A percentile compares a stretch with the other conserved stretches of the same genome.
Evolutionary conservation across 2,888 invertebrate genomes (phyloP).

Genomic region (Rosalia funebris): DNA sequence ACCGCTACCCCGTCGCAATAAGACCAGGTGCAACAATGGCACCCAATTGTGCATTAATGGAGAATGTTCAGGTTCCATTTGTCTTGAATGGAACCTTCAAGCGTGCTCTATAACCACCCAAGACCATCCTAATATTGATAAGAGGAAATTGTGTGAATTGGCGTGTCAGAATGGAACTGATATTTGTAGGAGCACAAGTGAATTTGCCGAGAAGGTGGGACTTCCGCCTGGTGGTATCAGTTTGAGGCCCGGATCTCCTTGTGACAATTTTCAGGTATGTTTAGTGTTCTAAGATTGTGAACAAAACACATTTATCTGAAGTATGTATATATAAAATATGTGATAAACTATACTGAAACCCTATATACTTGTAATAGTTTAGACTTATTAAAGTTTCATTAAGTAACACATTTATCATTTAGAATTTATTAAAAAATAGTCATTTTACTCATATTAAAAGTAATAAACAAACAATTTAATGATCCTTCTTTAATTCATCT

Average conservation of each 20-base stretch:
- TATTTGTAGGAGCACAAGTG: constrained; percentile 87
- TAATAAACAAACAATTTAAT: too few species aligned
- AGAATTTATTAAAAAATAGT: too few species aligned
- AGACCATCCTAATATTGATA: constrained; percentile 78
- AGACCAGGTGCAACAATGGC: constrained; percentile 96
- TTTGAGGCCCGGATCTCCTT: constrained; percentile 94
- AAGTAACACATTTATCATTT: too few species aligned
- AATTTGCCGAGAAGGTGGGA: constrained; percentile 79
- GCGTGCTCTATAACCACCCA: constrained; percentile 94
- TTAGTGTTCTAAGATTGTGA: background rate
- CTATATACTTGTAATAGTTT: too few species aligned
- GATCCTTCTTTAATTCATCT: too few species aligned
- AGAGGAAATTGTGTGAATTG: constrained; percentile 91
- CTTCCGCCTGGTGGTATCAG: constrained; percentile 85
- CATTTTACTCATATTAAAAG: too few species aligned
- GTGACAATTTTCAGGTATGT: constrained; percentile 94
- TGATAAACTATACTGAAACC: too few species aligned
- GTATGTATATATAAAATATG: too few species aligned
- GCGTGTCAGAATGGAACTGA: constrained; percentile 92
- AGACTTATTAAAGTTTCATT: too few species aligned
- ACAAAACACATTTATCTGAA: too few species aligned
- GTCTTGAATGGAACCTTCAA: constrained; percentile 91
- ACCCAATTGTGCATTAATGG: constrained; percentile 88
- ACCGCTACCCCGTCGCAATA: constrained; percentile 83
- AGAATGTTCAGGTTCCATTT: constrained; percentile 95